A percentile compares a stretch with the other conserved stretches of the same genome.
phyloP scores from a whole-genome alignment of 2,113 vertebrate species.

The Guaruba guarouba region DNA sequence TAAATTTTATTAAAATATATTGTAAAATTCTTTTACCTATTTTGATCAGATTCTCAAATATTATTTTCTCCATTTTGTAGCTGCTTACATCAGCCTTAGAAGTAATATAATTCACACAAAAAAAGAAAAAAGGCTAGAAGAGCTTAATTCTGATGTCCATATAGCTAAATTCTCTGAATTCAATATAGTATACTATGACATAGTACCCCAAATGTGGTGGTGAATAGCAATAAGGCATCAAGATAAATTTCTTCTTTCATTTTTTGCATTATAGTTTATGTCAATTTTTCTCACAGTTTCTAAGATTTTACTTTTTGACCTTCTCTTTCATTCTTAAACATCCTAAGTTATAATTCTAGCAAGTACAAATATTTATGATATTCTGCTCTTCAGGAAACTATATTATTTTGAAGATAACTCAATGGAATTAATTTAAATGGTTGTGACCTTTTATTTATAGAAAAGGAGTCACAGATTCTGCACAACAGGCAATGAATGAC shows the following conservation, averaged over 20 bases:
- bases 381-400: not conserved
- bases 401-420: constrained; percentile 1
- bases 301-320: not conserved
- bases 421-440: not conserved
- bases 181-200: not conserved
- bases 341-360: not conserved
- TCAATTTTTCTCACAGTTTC: not conserved
- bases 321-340: not conserved
- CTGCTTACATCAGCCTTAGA: not conserved
- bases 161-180: not conserved
- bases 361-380: not conserved
- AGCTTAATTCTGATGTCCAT: not conserved
- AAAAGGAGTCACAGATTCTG: not conserved
- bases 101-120: not conserved
- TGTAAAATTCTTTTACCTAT: not conserved
- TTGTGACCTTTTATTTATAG: not conserved
- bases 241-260: not conserved
- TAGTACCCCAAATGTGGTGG: not conserved
- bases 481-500: not conserved
- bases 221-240: not conserved
- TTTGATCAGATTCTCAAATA: not conserved
- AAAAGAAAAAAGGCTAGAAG: not conserved
- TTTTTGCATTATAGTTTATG: not conserved
- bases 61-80: not conserved
- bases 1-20: not conserved